Percentiles rank a stretch among this genome's conserved stretches.
phyloP scores from a whole-genome alignment of 2,797 vertebrate species.

The Dipus sagitta region DNA sequence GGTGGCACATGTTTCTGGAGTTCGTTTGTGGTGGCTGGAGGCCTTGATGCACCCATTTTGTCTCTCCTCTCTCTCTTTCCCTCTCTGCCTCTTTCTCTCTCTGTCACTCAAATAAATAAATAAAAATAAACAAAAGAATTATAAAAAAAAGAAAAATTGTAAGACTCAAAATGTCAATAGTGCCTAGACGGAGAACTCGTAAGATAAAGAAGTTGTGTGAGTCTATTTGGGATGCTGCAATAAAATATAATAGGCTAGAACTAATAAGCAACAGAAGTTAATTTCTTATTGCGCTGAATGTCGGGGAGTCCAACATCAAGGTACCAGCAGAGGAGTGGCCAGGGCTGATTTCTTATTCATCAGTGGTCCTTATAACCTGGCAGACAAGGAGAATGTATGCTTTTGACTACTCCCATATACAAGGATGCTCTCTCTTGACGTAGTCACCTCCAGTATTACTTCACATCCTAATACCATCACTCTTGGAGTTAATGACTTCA shows the following conservation, averaged over 20 bases:
- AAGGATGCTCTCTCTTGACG: neutral
- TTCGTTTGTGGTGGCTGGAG: too few relatives aligned
- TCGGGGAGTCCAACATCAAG: neutral
- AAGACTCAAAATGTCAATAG: neutral
- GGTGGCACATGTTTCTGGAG: too few relatives aligned
- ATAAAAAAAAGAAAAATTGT: neutral
- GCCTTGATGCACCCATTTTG: too few relatives aligned
- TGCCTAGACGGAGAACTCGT: neutral
- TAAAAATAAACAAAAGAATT: too few relatives aligned
- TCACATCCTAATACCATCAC: neutral
- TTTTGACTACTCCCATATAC: neutral
- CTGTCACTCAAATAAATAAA: too few relatives aligned
- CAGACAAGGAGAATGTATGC: neutral
- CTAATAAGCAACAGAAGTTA: neutral
- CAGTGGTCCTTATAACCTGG: neutral
- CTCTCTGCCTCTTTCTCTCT: too few relatives aligned
- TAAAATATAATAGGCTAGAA: neutral
- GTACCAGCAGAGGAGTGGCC: too few relatives aligned
- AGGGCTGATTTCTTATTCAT: neutral
- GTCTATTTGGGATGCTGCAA: neutral
- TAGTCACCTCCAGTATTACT: neutral
- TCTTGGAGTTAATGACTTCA: neutral
- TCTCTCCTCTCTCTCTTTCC: too few relatives aligned
- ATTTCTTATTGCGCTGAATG: neutral
- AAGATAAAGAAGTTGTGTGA: neutral